Base-by-base conservation (phyloP, 2,113 vertebrate genomes). In the Grallaria varia region DNA sequence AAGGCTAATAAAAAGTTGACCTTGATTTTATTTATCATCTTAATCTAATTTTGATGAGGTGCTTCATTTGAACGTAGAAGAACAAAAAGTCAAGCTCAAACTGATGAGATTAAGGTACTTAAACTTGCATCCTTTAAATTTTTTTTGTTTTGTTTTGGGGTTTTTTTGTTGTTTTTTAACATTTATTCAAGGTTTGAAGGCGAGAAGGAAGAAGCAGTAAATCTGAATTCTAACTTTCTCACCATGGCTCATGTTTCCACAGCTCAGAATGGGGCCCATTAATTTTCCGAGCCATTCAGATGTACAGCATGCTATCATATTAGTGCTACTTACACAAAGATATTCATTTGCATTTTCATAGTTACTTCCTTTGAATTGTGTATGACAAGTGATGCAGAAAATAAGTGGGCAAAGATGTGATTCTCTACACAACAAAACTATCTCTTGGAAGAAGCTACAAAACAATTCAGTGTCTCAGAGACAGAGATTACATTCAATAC, bases 1-100 rank as follows among this genome's bases (percentile, higher is more conserved):
- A 78, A 96, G 37, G 63, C 94, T 49, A 89, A 84, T 56, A 88
- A 82, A 80, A 95, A 95, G 56, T 69, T 97, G 90, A 95, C 91
- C 69, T 96, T 83, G 73, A 89, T 85, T 95, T 96, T 85, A 92
- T 90, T 97, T 95, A 89, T 89, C 66, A 79, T 74, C 44, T 87
- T 78, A 81, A 86, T 74, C 73, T 92, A 69, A 87, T 81, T 96
- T 91, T 96, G 73, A 95, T 47, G 92, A 90, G 77, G 96, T 93
- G 78, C 90, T 96, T 93, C 83, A 87, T 89, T 95, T 94, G 86
- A 86, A 73, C 89, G 73, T 21, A 90, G 59, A 79, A 80, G 89
- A 96, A 94, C 74, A 96, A 63, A 83, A 69, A 66, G 37, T 53
- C 55, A 95, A 69, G 55, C 42, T 37, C 8, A 86, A 88, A 7